These are phyloP conservation scores for Bhutanitis thaidina DNA, from an alignment of 2,888 invertebrate species.

Conservation along the genomic window DNA sequence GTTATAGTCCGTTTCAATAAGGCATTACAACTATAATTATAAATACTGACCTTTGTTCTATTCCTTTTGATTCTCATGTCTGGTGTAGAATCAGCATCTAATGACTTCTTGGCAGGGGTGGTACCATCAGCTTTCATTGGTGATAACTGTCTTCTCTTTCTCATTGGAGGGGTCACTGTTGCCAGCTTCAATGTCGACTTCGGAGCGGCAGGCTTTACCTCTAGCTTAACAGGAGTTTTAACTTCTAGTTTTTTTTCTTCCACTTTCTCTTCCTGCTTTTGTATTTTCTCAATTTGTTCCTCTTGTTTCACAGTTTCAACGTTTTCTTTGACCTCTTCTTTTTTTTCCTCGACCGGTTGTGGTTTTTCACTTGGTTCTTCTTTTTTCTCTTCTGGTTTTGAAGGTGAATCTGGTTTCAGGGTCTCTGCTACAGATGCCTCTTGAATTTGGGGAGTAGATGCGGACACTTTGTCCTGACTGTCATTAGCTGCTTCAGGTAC, in stretches of 20 bases:
- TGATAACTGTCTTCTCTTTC: slow-evolving; percentile 75
- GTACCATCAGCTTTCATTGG: slow-evolving; percentile 60
- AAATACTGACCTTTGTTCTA: slow-evolving; percentile 59
- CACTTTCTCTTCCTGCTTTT: slow-evolving; percentile 32
- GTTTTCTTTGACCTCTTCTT: slow-evolving; percentile 36
- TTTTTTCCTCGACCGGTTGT: slow-evolving; percentile 39
- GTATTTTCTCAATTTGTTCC: slow-evolving; percentile 48
- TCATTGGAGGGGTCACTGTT: slow-evolving; percentile 77
- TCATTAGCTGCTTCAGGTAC: slow-evolving; percentile 64
- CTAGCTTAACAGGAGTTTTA: slow-evolving; percentile 44
- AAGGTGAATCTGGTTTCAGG: slow-evolving; percentile 42
- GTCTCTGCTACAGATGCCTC: slow-evolving; percentile 41
- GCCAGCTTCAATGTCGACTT: slow-evolving; percentile 77
- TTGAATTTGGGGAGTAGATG: slow-evolving; percentile 40
- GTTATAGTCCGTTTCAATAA: too few species aligned
- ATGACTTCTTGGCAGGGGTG: slow-evolving; percentile 54
- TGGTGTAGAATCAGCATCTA: slow-evolving; percentile 55
- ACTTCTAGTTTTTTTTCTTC: slow-evolving; percentile 39
- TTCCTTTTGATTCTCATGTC: slow-evolving; percentile 68
- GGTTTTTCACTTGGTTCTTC: slow-evolving; percentile 45
- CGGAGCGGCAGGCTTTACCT: slow-evolving; percentile 50
- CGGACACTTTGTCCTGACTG: slow-evolving; percentile 51
- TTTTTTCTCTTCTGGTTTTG: slow-evolving; percentile 52
- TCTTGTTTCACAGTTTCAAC: slow-evolving; percentile 43
- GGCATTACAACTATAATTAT: too few species aligned